phyloP scores from a whole-genome alignment of 2,113 vertebrate genomes.

The Coptodon rendalli region DNA sequence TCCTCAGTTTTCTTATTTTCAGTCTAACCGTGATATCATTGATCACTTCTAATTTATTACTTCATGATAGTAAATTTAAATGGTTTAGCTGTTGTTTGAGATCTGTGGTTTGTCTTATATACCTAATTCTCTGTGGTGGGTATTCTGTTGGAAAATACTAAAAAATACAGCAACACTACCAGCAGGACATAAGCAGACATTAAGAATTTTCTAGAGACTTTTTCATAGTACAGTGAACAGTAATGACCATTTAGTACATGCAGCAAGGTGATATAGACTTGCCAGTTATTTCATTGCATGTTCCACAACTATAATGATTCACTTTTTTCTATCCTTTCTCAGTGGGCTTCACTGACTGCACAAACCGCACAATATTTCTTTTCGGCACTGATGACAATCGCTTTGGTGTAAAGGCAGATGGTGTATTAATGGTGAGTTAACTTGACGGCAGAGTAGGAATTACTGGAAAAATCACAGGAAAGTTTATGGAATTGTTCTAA shows the following conservation, averaged over 20 bases:
- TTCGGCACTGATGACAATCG: slow-evolving; percentile 27
- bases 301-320: neutral
- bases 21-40: neutral
- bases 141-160: neutral
- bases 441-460: rapidly evolving
- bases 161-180: neutral
- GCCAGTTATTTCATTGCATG: neutral
- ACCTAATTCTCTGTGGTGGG: neutral
- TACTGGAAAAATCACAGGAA: neutral
- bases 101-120: no score
- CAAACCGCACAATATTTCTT: neutral
- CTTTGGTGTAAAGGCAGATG: slow-evolving; percentile 52
- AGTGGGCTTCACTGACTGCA: neutral
- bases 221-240: no score
- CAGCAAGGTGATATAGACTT: neutral
- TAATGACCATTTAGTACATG: neutral
- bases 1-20: no score
- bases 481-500: neutral
- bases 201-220: no score
- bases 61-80: neutral
- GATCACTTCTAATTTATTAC: neutral
- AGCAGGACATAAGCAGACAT: neutral
- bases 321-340: neutral
- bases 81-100: neutral
- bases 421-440: slow-evolving; percentile 43